These are phyloP conservation scores for Polypterus senegalus DNA, from an alignment of 2,113 vertebrate species.

Conservation along the genomic window DNA sequence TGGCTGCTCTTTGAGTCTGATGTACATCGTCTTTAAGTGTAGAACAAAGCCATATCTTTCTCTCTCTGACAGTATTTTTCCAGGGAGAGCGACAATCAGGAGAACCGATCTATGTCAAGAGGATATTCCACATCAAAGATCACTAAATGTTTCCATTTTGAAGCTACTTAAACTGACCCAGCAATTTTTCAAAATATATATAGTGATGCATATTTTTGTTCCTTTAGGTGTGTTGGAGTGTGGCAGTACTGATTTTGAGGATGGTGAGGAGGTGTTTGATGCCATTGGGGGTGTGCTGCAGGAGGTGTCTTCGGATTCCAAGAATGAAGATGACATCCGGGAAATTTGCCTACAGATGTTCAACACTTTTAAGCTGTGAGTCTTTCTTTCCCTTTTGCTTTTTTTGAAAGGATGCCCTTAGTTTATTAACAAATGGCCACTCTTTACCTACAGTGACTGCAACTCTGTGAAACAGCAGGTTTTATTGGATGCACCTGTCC, in stretches of 20 bases:
- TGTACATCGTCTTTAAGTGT: neutral
- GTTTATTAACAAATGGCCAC: neutral
- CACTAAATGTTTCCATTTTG: neutral
- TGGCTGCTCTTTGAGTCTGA: too few species aligned
- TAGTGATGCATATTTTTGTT: conserved; percentile 1
- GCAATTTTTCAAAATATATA: neutral
- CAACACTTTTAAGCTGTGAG: conserved; percentile 82
- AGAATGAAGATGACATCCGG: conserved; percentile 76
- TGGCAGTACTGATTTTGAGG: conserved; percentile 78
- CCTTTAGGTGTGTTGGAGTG: conserved; percentile 70
- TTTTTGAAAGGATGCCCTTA: neutral
- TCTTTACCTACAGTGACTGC: conserved; percentile 33
- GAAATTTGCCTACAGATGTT: conserved; percentile 88
- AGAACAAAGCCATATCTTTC: conserved; percentile 3
- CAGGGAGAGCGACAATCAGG: neutral
- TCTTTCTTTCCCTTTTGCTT: neutral
- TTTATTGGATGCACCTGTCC: conserved; percentile 78
- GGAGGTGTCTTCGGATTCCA: conserved; percentile 72
- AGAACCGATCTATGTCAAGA: neutral
- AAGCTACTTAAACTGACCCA: neutral
- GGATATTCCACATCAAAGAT: neutral
- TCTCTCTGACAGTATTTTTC: neutral
- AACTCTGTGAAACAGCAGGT: conserved; percentile 49
- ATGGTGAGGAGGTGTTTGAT: conserved; percentile 81
- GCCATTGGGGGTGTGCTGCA: conserved; percentile 83